Conservation (phyloP, 2,113 vertebrate species). For the Oncorhynchus mykiss region DNA sequence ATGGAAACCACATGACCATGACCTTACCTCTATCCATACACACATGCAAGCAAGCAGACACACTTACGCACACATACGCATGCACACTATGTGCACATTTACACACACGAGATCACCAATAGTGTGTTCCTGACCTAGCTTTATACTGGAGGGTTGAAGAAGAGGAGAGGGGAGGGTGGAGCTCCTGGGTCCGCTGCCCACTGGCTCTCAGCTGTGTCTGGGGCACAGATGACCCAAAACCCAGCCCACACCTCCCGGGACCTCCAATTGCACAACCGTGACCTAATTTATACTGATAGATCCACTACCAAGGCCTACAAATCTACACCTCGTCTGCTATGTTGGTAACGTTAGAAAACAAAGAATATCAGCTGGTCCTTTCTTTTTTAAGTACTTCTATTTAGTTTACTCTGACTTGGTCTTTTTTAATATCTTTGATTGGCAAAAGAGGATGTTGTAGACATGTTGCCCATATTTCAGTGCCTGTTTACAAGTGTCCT, state of each 20-base stretch:
- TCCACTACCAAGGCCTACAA: slow-evolving; percentile 63
- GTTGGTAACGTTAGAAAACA: neutral
- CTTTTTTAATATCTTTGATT: neutral
- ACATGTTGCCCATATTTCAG: neutral
- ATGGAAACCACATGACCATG: slow-evolving; percentile 29
- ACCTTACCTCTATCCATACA: slow-evolving; percentile 13
- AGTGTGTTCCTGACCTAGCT: neutral
- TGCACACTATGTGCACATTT: neutral
- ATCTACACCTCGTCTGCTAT: slow-evolving; percentile 41
- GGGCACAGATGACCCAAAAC: slow-evolving; percentile 71
- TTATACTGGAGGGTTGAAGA: slow-evolving; percentile 47
- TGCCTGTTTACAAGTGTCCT: neutral
- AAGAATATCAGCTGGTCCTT: slow-evolving; percentile 27
- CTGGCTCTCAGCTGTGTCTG: slow-evolving; percentile 53
- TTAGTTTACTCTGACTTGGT: slow-evolving; percentile 19
- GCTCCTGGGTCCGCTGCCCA: slow-evolving; percentile 54
- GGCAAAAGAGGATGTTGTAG: neutral
- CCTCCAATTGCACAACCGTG: slow-evolving; percentile 55
- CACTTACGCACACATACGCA: neutral
- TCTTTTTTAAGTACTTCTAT: neutral
- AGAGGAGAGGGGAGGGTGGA: slow-evolving; percentile 27
- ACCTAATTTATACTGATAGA: slow-evolving; percentile 71
- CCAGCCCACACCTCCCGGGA: slow-evolving; percentile 56
- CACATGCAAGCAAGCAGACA: neutral
- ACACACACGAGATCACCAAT: neutral